These are phyloP conservation scores for Alviniconcha marisindica DNA, from an alignment of 1,140 invertebrate species.

Conservation along the genomic window DNA sequence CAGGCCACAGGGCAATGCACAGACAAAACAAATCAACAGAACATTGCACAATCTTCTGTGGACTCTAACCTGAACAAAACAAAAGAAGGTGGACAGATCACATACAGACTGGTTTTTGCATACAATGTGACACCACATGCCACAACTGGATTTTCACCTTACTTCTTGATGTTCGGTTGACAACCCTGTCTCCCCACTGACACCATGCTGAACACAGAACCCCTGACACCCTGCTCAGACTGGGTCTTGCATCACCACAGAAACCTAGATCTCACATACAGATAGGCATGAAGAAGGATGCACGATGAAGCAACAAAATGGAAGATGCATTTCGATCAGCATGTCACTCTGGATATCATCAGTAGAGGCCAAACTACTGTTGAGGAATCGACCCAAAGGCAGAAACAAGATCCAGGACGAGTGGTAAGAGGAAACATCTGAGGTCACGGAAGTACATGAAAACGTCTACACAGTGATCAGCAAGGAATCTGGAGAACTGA, in stretches of 20 bases:
- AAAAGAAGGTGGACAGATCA: slow-evolving; percentile 45
- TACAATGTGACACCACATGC: slow-evolving; percentile 48
- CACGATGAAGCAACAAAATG: neutral
- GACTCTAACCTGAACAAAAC: slow-evolving; percentile 29
- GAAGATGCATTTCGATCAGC: neutral
- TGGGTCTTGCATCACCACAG: neutral
- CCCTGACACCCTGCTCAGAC: neutral
- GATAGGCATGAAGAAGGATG: neutral
- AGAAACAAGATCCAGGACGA: slow-evolving; percentile 40
- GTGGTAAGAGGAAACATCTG: slow-evolving; percentile 21
- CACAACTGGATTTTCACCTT: slow-evolving; percentile 39
- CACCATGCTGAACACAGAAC: neutral
- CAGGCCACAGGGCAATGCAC: slow-evolving; percentile 51
- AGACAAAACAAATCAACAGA: slow-evolving; percentile 52
- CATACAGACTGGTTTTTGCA: slow-evolving; percentile 38
- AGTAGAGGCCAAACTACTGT: slow-evolving; percentile 9
- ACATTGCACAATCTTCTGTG: slow-evolving; percentile 52
- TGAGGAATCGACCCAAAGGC: slow-evolving; percentile 23
- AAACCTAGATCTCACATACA: neutral
- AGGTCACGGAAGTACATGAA: neutral
- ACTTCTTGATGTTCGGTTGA: slow-evolving; percentile 43
- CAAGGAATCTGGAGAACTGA: neutral
- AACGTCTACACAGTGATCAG: neutral
- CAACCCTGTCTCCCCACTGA: slow-evolving; percentile 14
- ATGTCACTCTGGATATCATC: neutral